Evolutionary conservation across 2,888 invertebrate species (phyloP).

Genomic region (Hyalella azteca): DNA sequence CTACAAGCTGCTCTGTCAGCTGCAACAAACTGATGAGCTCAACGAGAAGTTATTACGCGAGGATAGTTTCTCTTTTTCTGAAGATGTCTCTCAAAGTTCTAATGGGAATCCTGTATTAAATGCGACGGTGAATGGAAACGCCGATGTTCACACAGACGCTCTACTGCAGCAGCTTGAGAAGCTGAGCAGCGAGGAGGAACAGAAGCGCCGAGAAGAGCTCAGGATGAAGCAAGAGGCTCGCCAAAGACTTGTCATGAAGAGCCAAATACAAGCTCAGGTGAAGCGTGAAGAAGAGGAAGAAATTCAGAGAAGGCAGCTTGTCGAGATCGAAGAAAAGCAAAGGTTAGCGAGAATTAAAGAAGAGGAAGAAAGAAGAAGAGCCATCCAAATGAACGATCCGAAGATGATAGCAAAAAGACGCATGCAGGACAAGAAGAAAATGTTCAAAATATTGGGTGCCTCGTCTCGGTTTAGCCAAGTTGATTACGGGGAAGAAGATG

Average conservation of each 20-base stretch:
- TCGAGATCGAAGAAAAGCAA: background rate
- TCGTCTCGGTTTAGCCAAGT: conserved; percentile 31
- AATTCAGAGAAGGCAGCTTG: background rate
- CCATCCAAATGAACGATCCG: too few relatives aligned
- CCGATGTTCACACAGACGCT: background rate
- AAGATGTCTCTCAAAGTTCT: background rate
- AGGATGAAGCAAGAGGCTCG: background rate
- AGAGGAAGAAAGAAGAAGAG: conserved; percentile 29
- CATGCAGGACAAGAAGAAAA: conserved; percentile 31
- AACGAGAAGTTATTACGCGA: background rate
- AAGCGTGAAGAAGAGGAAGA: background rate
- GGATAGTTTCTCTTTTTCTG: background rate
- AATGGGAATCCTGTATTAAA: too few relatives aligned
- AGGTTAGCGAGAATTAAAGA: background rate
- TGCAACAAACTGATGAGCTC: background rate
- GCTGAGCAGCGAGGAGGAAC: background rate
- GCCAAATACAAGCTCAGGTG: background rate
- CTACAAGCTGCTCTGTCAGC: background rate
- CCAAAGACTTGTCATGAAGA: background rate
- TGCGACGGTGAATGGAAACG: background rate
- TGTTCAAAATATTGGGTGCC: conserved; percentile 20
- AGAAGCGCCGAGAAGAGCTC: background rate
- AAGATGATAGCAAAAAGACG: conserved; percentile 19
- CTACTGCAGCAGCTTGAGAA: background rate
- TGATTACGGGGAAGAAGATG: conserved; percentile 55